Base-by-base conservation (phyloP, 2,113 vertebrate species). In the Lampris megalopsis region DNA sequence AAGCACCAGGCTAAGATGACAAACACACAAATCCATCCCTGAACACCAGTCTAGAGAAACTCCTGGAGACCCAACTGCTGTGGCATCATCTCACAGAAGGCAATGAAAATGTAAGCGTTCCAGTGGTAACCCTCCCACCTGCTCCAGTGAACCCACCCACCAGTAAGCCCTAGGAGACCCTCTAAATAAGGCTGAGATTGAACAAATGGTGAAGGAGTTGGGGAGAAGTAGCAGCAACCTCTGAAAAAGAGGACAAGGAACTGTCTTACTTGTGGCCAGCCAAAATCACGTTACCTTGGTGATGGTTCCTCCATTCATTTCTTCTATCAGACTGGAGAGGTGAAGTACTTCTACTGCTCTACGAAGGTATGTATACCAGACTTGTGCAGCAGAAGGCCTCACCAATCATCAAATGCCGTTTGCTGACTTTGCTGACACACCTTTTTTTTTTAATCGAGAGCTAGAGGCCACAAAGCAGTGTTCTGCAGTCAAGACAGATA, bases 251-350 rank as follows among this genome's bases (percentile, higher is more conserved):
- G 48, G 52, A 77, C 67, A 6, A 79, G 60, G 24, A 72, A n/a
- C 0, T 79, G 62, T 47, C 10, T 72, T 37, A 45, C 62, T 5
- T 72, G 76, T 79, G 63, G 68, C 1, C 68, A 72, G 62, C 68
- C 62, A 6, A 79, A 79, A 63, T 72, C 68, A 6, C 45, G 10
- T 1, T 66, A 60, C 36, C 5, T 40, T 24, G 8, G 5, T 71
- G 75, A 78, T 52, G 68, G 62, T 5, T 66, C 56, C 13, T 64
- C 75, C 2, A 49, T 65, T 53, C 68, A 67, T 40, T 69, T 48
- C 4, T 61, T 78, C 43, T 68, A 63, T 38, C 77, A 68, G 58
- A 37, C 13, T 45, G 63, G 70, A 9, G 13, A 49, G 6, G 63
- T 68, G 1, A 3, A 35, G 5, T 73, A 68, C 5, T 73, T 79